Conservation (phyloP, 64 coral and sea anemone genomes). For the Montipora efflorescens region DNA sequence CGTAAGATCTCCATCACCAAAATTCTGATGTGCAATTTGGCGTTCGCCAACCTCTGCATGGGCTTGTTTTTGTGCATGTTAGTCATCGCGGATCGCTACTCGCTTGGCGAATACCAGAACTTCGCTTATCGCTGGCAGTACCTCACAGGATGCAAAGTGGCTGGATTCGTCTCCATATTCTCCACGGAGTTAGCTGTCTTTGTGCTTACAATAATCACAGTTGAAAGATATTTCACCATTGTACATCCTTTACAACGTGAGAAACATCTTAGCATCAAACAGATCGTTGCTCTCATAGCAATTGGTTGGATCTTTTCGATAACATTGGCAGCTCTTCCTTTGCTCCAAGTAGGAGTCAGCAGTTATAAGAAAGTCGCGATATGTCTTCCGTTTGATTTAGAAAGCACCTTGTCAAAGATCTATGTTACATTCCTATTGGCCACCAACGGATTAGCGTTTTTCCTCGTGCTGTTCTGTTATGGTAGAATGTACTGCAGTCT, state of each 20-base stretch:
- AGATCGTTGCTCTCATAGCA: constrained; percentile 44
- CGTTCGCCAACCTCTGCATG: constrained; percentile 92
- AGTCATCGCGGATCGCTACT: constrained; percentile 56
- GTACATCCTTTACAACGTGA: constrained; percentile 67
- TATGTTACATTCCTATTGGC: constrained; percentile 82
- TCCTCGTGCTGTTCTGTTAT: constrained; percentile 81
- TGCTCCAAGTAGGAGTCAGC: constrained; percentile 57
- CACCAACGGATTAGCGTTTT: constrained; percentile 71
- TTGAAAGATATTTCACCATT: constrained; percentile 86
- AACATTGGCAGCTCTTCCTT: constrained; percentile 64
- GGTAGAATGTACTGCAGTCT: constrained; percentile 85
- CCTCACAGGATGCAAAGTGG: constrained; percentile 62
- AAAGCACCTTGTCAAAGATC: constrained; percentile 39
- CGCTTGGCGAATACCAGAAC: constrained; percentile 71
- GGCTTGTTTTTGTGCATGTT: constrained; percentile 79
- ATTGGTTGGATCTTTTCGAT: constrained; percentile 76
- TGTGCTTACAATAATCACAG: constrained; percentile 75
- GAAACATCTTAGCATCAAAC: constrained; percentile 61
- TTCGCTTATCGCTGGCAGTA: constrained; percentile 79
- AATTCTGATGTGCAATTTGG: constrained; percentile 86
- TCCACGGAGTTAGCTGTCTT: constrained; percentile 84
- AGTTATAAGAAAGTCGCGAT: constrained; percentile 88
- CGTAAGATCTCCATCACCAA: constrained; percentile 50
- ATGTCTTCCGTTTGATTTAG: constrained; percentile 89
- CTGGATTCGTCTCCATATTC: constrained; percentile 84